Evolutionary conservation across 2,797 vertebrate species (phyloP).

Genomic region (Poecilia wingei): DNA sequence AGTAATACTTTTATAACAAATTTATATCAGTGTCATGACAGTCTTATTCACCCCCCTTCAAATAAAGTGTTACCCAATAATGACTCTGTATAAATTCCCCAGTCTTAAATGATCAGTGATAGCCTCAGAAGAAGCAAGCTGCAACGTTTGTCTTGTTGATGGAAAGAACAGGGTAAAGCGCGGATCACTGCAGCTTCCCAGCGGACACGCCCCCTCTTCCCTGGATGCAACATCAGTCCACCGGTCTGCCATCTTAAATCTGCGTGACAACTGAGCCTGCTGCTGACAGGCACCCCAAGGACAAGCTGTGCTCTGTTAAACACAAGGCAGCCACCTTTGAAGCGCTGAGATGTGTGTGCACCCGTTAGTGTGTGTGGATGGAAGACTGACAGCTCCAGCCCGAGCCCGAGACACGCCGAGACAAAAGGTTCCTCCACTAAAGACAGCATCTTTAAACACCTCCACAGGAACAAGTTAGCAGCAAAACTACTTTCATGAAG

Average conservation of each 20-base stretch:
- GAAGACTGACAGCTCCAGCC: conserved; percentile 54
- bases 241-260: conserved; percentile 72
- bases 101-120: not conserved
- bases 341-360: conserved; percentile 39
- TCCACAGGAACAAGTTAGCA: conserved; percentile 13
- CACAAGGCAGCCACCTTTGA: conserved; percentile 61
- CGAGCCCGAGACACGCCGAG: conserved; percentile 45
- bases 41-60: too few species aligned
- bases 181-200: conserved; percentile 29
- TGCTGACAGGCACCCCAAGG: conserved; percentile 69
- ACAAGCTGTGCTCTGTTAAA: conserved; percentile 64
- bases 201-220: conserved; percentile 36
- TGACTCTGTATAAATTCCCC: conserved; percentile 1
- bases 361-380: conserved; percentile 31
- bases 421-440: conserved; percentile 48
- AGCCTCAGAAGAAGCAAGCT: conserved; percentile 1
- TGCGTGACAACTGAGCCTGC: conserved; percentile 64
- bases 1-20: too few species aligned
- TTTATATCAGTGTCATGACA: too few species aligned
- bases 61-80: too few species aligned
- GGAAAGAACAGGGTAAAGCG: conserved; percentile 14
- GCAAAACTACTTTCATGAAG: conserved; percentile 20
- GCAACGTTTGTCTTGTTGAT: conserved; percentile 11
- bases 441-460: conserved; percentile 10
- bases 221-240: conserved; percentile 38